A percentile compares a stretch with the other conserved stretches of the same genome.
These are phyloP conservation scores for Oxystoma pomonae DNA, from an alignment of 2,888 invertebrate species.

Conservation along the genomic window DNA sequence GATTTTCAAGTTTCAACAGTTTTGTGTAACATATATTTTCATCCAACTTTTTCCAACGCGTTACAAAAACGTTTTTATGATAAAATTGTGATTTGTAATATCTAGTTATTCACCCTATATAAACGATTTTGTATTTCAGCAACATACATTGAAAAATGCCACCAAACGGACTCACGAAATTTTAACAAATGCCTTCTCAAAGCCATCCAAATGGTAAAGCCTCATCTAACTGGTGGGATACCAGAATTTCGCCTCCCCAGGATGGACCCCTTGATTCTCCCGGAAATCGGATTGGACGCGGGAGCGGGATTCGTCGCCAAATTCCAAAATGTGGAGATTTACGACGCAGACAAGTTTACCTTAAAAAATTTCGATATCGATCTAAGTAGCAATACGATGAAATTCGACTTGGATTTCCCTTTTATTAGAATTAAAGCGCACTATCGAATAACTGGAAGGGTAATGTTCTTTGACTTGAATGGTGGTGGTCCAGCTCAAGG, in stretches of 20 bases:
- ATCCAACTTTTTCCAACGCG: too few species aligned
- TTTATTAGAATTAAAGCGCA: constrained; percentile 57
- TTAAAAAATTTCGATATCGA: constrained; percentile 45
- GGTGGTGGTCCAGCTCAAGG: constrained; percentile 61
- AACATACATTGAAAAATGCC: constrained; percentile 30
- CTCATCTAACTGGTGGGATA: constrained; percentile 37
- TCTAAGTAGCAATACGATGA: constrained; percentile 50
- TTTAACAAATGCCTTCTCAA: constrained; percentile 37
- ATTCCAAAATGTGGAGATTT: constrained; percentile 24
- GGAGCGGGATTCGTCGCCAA: constrained; percentile 24
- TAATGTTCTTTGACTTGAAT: constrained; percentile 65
- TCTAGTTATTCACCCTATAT: too few species aligned
- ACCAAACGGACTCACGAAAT: constrained; percentile 34
- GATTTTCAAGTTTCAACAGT: too few species aligned
- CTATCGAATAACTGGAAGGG: constrained; percentile 62
- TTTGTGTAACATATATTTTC: too few species aligned
- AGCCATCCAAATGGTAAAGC: constrained; percentile 32
- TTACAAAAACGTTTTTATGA: too few species aligned
- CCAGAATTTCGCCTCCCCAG: constrained; percentile 39
- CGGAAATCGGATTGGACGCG: constrained; percentile 29
- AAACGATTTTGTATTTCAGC: constrained; percentile 21
- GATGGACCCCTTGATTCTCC: constrained; percentile 36
- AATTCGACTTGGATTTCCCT: constrained; percentile 57
- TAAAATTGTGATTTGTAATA: too few species aligned
- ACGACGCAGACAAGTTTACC: constrained; percentile 22